A percentile compares a stretch with the other conserved stretches of the same genome.
Evolutionary conservation across 2,888 invertebrate species (phyloP).

Genomic region (Aproaerema taeniolella): DNA sequence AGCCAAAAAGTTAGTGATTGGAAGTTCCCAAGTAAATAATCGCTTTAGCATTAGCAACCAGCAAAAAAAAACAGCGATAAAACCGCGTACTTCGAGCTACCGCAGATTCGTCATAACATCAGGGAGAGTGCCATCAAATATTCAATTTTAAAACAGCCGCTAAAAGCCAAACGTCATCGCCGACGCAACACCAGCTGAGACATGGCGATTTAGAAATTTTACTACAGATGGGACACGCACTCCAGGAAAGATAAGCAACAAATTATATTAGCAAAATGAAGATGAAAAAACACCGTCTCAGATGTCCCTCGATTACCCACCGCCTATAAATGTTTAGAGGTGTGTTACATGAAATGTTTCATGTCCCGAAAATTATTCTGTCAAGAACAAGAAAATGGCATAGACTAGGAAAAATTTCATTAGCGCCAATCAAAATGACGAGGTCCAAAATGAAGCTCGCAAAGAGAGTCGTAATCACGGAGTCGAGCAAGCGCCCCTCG

Average conservation of each 20-base stretch:
- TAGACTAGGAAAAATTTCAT: conserved; percentile 75
- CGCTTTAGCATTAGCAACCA: conserved; percentile 59
- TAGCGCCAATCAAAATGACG: conserved; percentile 78
- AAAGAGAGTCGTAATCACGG: conserved; percentile 76
- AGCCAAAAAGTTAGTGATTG: no score
- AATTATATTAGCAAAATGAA: conserved; percentile 73
- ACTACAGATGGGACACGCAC: conserved; percentile 71
- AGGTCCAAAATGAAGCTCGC: conserved; percentile 75
- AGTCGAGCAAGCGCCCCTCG: conserved; percentile 71
- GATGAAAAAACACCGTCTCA: conserved; percentile 60
- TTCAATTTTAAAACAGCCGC: conserved; percentile 77
- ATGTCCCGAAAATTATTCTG: conserved; percentile 67
- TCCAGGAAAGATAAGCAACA: conserved; percentile 63
- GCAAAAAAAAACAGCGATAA: conserved; percentile 63
- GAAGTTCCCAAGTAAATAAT: no score
- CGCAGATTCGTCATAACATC: conserved; percentile 69
- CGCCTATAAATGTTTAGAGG: conserved; percentile 60
- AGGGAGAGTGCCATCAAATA: conserved; percentile 75
- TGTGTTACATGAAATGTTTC: conserved; percentile 57
- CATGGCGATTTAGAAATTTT: conserved; percentile 71
- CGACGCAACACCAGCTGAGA: conserved; percentile 69
- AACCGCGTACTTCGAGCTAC: conserved; percentile 54
- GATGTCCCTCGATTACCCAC: conserved; percentile 56
- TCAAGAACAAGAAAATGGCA: conserved; percentile 72
- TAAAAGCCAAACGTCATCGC: conserved; percentile 77